Evolutionary conservation across 2,888 invertebrate species (phyloP).

Genomic region (Atrina japonica): DNA sequence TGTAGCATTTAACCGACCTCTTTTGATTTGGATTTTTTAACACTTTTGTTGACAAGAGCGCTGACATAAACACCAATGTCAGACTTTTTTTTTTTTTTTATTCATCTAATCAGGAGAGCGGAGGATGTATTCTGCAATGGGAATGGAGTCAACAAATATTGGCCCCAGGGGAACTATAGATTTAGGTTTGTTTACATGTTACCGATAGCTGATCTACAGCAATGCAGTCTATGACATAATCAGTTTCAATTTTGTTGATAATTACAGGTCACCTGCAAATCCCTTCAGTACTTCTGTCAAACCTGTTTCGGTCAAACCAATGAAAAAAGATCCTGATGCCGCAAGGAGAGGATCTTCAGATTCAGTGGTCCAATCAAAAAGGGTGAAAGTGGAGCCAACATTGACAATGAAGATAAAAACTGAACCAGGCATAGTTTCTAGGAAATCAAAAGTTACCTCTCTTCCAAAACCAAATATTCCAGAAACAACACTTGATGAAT

Average conservation of each 20-base stretch:
- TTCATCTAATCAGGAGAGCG: too few relatives aligned
- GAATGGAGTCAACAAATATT: too few relatives aligned
- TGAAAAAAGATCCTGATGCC: slow-evolving; percentile 18
- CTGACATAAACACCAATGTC: too few relatives aligned
- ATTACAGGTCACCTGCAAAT: slow-evolving; percentile 65
- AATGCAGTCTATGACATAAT: slow-evolving; percentile 33
- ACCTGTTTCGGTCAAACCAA: slow-evolving; percentile 15
- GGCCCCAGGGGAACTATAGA: too few relatives aligned
- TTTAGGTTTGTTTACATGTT: too few relatives aligned
- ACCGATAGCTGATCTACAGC: too few relatives aligned
- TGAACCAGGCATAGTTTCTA: slow-evolving; percentile 22
- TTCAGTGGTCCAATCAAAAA: background rate
- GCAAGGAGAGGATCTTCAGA: slow-evolving; percentile 17
- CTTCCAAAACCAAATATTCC: slow-evolving; percentile 41
- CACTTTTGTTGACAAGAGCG: too few relatives aligned
- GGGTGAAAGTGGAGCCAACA: slow-evolving; percentile 5
- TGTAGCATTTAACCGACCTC: too few relatives aligned
- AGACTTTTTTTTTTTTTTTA: too few relatives aligned
- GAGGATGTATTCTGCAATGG: too few relatives aligned
- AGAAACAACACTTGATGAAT: slow-evolving; percentile 11
- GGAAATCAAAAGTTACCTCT: slow-evolving; percentile 13
- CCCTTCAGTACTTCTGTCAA: slow-evolving; percentile 59
- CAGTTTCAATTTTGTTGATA: background rate
- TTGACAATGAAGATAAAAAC: slow-evolving; percentile 15
- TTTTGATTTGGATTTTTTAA: too few relatives aligned